Base-by-base conservation (phyloP, 2,113 vertebrate genomes). In the Cyanoliseus patagonus region DNA sequence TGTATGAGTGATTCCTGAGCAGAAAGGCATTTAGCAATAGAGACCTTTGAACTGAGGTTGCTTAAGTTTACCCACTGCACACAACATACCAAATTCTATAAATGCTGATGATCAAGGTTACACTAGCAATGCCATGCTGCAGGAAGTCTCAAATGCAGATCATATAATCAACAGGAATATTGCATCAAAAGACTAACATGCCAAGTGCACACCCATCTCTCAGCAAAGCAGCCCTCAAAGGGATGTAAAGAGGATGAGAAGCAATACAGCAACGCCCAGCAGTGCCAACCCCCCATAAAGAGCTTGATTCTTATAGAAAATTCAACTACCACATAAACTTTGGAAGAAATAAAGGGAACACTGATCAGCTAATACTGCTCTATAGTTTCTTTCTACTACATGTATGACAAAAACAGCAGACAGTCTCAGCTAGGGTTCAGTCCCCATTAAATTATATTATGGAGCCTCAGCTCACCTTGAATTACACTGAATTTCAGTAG, bases 91-190 rank as follows among this genome's bases (percentile, higher is more conserved):
- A 42, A 84, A 77, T 69, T 51, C 68, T 52, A 49, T 20, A 37
- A 9, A 19, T 7, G 6, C n/a, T 78, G 61, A 59, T 57, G 44
- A 67, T 70, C 3, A 3, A 51, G 20, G 64, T 16, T 66, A 81
- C 1, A 1, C 35, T 39, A 69, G 19, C 64, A 68, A 30, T 67
- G 68, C 11, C 5, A 2, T 13, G 37, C 11, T 17, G 14, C 1
- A 2, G 42, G 30, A 63, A 75, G 41, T 33, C 53, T 55, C 31
- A 73, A 94, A 79, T 18, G 31, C 46, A 62, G 35, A 62, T 13
- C 28, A n/a, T 16, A 12, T 18, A 46, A 31, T 31, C 37, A 61
- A 84, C 0, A 0, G 19, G 37, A 52, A 55, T 28, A 14, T 19
- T 75, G 23, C 13, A 17, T 35, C 37, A 46, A 17, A 61, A 80